These are phyloP conservation scores for Dendronephthya gigantea DNA, from an alignment of 64 coral and sea anemone genomes.

Conservation along the genomic window DNA sequence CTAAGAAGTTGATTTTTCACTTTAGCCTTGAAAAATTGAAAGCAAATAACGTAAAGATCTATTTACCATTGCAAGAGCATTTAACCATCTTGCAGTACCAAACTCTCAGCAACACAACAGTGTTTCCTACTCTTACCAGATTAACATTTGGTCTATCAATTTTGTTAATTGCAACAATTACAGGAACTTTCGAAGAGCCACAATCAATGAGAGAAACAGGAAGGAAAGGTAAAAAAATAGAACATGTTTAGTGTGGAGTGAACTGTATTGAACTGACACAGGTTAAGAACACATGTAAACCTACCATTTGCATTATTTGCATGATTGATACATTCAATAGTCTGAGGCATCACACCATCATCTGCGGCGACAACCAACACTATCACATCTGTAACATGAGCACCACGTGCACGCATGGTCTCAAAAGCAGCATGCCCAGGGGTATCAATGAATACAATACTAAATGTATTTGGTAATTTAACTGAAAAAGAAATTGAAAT, in stretches of 20 bases:
- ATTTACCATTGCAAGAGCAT: too few species aligned
- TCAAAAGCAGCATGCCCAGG: conserved; percentile 98
- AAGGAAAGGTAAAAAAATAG: too few species aligned
- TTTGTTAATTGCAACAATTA: conserved; percentile 96
- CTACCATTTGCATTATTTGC: conserved; percentile 83
- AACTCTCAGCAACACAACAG: background rate
- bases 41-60: too few species aligned
- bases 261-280: too few species aligned
- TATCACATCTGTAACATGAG: conserved; percentile 84
- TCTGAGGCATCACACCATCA: conserved; percentile 91
- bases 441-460: conserved; percentile 90
- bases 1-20: conserved; percentile 67
- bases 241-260: background rate
- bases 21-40: conserved; percentile 28
- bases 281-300: background rate
- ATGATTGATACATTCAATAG: conserved; percentile 89
- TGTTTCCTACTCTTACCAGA: conserved; percentile 41
- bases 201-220: background rate
- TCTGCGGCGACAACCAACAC: conserved; percentile 92
- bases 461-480: conserved; percentile 43
- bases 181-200: conserved; percentile 59
- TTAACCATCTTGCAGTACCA: too few species aligned
- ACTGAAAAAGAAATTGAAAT: conserved; percentile 28
- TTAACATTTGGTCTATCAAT: conserved; percentile 78
- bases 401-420: conserved; percentile 88